These are phyloP conservation scores for Doryteuthis pealeii DNA, from an alignment of 1,140 invertebrate species.

Conservation along the genomic window DNA sequence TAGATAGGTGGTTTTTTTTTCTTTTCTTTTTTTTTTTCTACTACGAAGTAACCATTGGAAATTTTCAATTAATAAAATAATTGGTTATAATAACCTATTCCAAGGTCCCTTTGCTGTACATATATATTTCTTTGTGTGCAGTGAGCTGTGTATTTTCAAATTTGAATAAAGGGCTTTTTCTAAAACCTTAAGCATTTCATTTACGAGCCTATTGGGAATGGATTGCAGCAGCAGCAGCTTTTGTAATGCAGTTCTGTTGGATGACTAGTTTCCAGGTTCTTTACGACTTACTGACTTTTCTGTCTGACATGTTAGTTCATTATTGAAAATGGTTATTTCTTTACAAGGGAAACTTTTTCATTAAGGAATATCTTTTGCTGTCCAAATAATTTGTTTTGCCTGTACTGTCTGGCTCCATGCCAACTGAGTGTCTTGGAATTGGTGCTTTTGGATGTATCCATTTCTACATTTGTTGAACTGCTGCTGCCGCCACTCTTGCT, in stretches of 20 bases:
- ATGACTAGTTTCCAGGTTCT: conserved; percentile 9
- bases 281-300: background rate
- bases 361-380: background rate
- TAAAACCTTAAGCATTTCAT: too few relatives aligned
- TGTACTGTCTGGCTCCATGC: background rate
- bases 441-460: background rate
- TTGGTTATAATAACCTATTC: too few relatives aligned
- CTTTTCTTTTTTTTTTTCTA: too few relatives aligned
- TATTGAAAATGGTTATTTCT: too few relatives aligned
- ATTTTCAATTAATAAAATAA: too few relatives aligned
- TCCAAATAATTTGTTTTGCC: conserved; percentile 10
- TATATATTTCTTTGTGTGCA: too few relatives aligned
- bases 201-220: too few relatives aligned
- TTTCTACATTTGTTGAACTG: conserved; percentile 6
- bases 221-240: conserved; percentile 7
- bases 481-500: background rate
- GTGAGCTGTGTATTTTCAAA: too few relatives aligned
- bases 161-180: too few relatives aligned
- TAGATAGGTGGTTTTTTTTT: too few relatives aligned
- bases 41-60: too few relatives aligned
- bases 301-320: background rate
- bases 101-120: too few relatives aligned
- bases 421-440: conserved; percentile 8
- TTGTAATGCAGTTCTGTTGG: conserved; percentile 9
- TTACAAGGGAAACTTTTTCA: background rate